Base-by-base conservation (phyloP, 2,888 invertebrate species). In the Scelioninae gen. 1 region DNA sequence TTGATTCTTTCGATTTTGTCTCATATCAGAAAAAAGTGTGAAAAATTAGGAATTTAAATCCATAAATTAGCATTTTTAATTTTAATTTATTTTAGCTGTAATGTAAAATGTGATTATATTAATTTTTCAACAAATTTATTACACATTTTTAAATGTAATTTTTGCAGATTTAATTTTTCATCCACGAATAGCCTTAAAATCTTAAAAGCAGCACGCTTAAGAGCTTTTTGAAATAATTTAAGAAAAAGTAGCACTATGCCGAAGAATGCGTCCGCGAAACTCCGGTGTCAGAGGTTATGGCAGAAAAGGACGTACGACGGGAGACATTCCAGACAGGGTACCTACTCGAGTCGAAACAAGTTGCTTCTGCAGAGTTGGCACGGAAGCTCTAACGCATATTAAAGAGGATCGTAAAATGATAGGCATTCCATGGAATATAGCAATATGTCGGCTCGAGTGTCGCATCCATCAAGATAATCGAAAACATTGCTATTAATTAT, bases 271-370 rank as follows among this genome's bases (percentile, higher is more conserved):
- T 83, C 68, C 81, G 74, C 81, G 81, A 85, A 84, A 82, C 78
- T 69, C 81, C 62, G 68, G 88, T 87, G 88, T 89, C 88, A 89
- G 86, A 89, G 89, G 88, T 88, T 89, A 89, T 88, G 60, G 88
- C 87, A 88, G 88, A 88, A 89, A 89, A 89, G 87, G 87, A 87
- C 88, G 88, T 89, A 83, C 85, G 66, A 68, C 16, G 81, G 83
- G 84, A 81, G 76, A 62, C 84, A 84, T 84, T 84, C 84, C 83
- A 75, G 55, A 66, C 79, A 63, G 77, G 69, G 76, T 60, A 74
- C 66, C 75, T 68, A 80, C 75, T 76, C 81, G 74, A 69, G 40
- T 78, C 83, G 82, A 82, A 82, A 82, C 84, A 80, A 84, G 84
- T 82, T 53, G 74, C 74, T 72, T 83, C 84, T 71, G 74, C 49